Conservation (phyloP, 2,888 invertebrate genomes). For the Drosophila neutralis region DNA sequence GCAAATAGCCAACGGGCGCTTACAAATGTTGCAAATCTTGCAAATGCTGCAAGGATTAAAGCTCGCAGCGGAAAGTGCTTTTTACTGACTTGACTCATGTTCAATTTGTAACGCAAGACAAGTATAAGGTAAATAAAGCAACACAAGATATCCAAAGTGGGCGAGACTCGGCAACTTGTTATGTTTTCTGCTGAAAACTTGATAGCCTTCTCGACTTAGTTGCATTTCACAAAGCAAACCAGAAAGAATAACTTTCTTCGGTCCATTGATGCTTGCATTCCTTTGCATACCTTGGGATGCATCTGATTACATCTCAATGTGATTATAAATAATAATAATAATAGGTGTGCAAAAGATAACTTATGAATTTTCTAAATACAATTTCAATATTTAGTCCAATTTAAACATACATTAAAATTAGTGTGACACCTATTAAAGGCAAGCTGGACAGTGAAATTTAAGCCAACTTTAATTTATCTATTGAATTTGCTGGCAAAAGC, state of each 20-base stretch:
- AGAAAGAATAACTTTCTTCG: background rate
- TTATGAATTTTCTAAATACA: background rate
- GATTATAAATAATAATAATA: background rate
- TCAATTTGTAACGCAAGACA: background rate
- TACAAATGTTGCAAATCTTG: background rate
- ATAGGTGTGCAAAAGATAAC: no score
- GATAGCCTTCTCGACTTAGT: background rate
- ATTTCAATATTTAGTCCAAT: background rate
- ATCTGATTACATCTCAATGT: background rate
- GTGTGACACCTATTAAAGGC: background rate
- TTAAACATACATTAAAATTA: background rate
- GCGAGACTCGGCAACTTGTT: background rate
- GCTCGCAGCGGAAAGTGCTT: background rate
- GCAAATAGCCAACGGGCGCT: background rate
- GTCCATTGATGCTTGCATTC: background rate
- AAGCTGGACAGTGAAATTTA: background rate
- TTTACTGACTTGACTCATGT: background rate
- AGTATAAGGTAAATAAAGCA: background rate
- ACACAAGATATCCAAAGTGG: background rate
- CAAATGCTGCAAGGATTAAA: background rate
- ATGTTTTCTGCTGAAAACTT: background rate
- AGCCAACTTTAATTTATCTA: background rate
- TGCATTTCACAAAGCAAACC: background rate
- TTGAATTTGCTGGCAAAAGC: background rate
- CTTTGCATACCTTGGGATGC: background rate